Conservation (phyloP, 1,140 invertebrate species). For the Artemia franciscana region DNA sequence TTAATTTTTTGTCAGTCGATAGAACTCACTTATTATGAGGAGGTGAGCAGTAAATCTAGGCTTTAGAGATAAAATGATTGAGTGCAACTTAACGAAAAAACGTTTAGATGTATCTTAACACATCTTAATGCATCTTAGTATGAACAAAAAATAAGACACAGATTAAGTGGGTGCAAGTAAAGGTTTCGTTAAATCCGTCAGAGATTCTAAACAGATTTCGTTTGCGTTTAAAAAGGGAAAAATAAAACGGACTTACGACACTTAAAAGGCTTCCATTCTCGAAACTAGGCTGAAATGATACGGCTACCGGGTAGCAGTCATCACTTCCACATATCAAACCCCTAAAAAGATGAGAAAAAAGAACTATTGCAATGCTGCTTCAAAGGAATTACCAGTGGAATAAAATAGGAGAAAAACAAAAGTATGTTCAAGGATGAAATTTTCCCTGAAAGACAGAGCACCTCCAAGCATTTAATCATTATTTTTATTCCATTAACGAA, state of each 20-base stretch:
- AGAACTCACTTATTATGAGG: no score
- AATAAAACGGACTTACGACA: neutral
- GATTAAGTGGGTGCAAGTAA: neutral
- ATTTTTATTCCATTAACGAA: no score
- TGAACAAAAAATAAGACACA: neutral
- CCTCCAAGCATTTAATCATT: no score
- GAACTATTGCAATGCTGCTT: no score
- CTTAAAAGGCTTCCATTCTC: neutral
- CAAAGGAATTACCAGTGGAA: no score
- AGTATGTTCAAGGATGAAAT: no score
- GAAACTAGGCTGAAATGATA: neutral
- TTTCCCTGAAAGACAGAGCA: no score
- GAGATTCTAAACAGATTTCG: neutral
- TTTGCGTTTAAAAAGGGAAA: neutral
- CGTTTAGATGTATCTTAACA: neutral
- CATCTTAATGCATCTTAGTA: neutral
- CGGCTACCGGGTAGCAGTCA: neutral
- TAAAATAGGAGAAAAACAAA: no score
- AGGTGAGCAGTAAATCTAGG: no score
- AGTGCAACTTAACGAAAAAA: neutral
- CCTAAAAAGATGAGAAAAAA: neutral
- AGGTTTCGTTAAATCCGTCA: neutral
- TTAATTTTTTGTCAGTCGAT: no score
- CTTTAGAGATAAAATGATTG: neutral
- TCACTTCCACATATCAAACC: neutral